A percentile compares a stretch with the other conserved stretches of the same genome.
These are phyloP conservation scores for Ctenomys sociabilis DNA, from an alignment of 2,113 vertebrate species.

Conservation along the genomic window DNA sequence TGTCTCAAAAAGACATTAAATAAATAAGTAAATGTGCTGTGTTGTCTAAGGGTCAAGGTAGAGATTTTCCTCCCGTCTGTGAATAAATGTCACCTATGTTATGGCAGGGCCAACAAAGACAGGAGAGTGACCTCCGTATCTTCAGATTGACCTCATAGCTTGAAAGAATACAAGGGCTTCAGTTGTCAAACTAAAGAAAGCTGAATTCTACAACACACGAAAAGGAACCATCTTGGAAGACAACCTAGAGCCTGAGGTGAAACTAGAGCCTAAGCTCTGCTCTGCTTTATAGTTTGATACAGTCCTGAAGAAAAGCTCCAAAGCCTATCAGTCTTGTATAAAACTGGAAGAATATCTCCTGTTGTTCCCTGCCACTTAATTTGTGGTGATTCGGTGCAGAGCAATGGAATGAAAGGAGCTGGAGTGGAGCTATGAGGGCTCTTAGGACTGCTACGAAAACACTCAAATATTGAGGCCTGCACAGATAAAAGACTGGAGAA, in stretches of 20 bases:
- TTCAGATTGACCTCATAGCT: neutral
- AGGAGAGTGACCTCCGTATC: neutral
- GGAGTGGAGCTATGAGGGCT: neutral
- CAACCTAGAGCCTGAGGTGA: neutral
- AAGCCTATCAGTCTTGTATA: neutral
- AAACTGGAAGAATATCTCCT: neutral
- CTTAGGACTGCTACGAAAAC: neutral
- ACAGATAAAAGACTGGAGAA: neutral
- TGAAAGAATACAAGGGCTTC: neutral
- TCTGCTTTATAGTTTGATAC: neutral
- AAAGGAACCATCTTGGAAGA: neutral
- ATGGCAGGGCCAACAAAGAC: neutral
- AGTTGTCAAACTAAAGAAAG: neutral
- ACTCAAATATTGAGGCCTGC: neutral
- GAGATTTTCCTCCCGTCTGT: neutral
- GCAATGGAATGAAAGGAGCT: neutral
- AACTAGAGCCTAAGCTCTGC: accelerated
- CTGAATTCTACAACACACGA: neutral
- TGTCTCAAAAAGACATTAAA: too few relatives aligned
- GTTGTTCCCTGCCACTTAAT: neutral
- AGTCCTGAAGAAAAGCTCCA: neutral
- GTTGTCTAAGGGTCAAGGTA: neutral
- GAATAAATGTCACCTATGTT: neutral
- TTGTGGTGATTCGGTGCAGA: neutral
- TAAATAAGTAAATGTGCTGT: too few relatives aligned